Conservation (phyloP, 2,797 vertebrate genomes). For the Melanogrammus aeglefinus region DNA sequence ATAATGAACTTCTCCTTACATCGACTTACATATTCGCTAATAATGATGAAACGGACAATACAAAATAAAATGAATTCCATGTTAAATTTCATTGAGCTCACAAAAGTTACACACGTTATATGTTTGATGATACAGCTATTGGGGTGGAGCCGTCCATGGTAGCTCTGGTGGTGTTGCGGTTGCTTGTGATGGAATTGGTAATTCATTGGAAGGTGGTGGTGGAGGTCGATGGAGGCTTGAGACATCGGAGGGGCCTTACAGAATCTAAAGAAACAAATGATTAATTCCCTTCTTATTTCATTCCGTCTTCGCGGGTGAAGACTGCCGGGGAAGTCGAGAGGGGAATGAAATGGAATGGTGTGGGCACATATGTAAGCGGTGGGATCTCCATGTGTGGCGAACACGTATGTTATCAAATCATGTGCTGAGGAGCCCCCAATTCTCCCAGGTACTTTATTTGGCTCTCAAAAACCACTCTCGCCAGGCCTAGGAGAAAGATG, state of each 20-base stretch:
- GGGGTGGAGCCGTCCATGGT: not conserved
- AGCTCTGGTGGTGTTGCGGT: not conserved
- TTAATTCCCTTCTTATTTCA: constrained; percentile 43
- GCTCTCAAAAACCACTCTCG: not conserved
- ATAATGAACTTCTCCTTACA: too few species aligned
- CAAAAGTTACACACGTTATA: too few species aligned
- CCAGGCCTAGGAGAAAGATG: not conserved
- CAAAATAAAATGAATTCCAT: too few species aligned
- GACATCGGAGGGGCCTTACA: constrained; percentile 24
- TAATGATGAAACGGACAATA: too few species aligned
- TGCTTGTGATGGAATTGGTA: not conserved
- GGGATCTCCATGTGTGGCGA: constrained; percentile 4
- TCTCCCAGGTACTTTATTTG: not conserved
- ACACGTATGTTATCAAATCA: not conserved
- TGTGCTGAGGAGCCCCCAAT: not conserved
- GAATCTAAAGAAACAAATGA: constrained; percentile 47
- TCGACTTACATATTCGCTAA: too few species aligned
- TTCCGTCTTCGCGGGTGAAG: constrained; percentile 16
- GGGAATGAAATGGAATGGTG: constrained; percentile 18
- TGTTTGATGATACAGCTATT: not conserved
- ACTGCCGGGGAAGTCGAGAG: constrained; percentile 18
- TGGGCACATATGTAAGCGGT: constrained; percentile 27
- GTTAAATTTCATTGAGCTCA: too few species aligned
- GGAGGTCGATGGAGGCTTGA: constrained; percentile 25
- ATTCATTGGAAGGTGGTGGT: not conserved